These are phyloP conservation scores for Pheosia gnoma DNA, from an alignment of 2,888 invertebrate species.

Conservation along the genomic window DNA sequence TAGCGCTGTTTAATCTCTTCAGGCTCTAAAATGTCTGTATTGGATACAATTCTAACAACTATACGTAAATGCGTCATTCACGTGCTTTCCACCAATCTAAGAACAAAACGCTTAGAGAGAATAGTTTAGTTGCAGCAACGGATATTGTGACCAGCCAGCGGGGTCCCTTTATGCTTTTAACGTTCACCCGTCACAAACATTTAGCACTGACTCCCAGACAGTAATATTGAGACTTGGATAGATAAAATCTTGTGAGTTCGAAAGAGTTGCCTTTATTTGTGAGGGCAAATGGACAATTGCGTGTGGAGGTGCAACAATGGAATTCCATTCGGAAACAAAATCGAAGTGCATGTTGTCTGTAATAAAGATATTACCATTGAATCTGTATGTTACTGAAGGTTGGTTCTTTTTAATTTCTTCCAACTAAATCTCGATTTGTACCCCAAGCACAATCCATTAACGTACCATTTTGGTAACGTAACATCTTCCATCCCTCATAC, in stretches of 20 bases:
- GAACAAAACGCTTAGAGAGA: constrained; percentile 42
- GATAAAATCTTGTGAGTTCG: constrained; percentile 57
- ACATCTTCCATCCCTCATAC: no score
- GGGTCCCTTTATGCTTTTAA: constrained; percentile 51
- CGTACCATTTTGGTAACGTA: no score
- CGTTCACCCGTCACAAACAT: constrained; percentile 58
- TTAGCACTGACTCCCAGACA: constrained; percentile 67
- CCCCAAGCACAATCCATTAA: no score
- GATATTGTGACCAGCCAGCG: constrained; percentile 48
- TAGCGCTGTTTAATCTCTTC: no score
- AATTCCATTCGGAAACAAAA: constrained; percentile 32
- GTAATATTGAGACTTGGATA: constrained; percentile 57
- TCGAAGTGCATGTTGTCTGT: constrained; percentile 33
- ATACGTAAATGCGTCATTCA: constrained; percentile 35
- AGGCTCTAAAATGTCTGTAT: not conserved
- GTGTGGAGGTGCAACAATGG: constrained; percentile 40
- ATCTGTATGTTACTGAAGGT: not conserved
- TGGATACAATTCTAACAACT: constrained; percentile 1
- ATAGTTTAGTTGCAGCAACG: constrained; percentile 49
- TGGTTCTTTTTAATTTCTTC: not conserved
- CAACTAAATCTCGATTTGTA: no score
- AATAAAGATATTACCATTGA: constrained; percentile 20
- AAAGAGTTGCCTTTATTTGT: constrained; percentile 47
- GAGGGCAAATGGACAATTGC: constrained; percentile 44
- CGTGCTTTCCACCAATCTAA: constrained; percentile 41